These are phyloP conservation scores for Cyphomyrus discorhynchus DNA, from an alignment of 2,113 vertebrate genomes.

Conservation along the genomic window DNA sequence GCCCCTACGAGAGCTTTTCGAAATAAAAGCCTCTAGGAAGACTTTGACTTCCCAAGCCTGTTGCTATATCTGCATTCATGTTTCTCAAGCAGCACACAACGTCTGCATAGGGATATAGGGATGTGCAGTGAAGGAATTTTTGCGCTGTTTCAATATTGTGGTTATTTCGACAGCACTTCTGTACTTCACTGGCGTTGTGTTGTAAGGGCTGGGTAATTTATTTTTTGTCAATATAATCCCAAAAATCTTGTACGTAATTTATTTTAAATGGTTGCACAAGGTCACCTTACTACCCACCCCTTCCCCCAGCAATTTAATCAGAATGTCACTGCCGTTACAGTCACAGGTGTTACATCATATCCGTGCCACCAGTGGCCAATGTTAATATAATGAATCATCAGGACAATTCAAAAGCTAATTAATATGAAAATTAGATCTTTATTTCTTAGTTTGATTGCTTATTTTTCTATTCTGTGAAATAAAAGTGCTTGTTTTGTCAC, in stretches of 20 bases:
- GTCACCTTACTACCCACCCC: not conserved
- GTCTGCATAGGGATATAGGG: not conserved
- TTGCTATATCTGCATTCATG: not conserved
- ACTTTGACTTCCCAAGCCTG: no score
- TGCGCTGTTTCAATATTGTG: not conserved
- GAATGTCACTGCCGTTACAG: not conserved
- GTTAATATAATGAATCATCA: not conserved
- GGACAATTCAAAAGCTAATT: not conserved
- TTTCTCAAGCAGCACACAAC: not conserved
- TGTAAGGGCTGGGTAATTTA: not conserved
- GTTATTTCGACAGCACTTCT: not conserved
- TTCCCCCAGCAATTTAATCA: not conserved
- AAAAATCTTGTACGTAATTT: not conserved
- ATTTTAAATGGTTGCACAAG: not conserved
- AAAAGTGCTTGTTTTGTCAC: not conserved
- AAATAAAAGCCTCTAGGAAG: no score
- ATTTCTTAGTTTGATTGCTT: not conserved
- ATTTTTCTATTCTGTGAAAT: not conserved
- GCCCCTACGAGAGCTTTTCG: no score
- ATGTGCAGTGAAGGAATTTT: not conserved
- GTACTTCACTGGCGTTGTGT: not conserved
- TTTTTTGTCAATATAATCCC: not conserved
- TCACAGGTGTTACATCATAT: not conserved
- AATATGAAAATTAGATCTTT: not conserved
- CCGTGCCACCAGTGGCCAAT: not conserved